A percentile compares a stretch with the other conserved stretches of the same genome.
Evolutionary conservation across 2,888 invertebrate genomes (phyloP).

Genomic region (Caenorhabditis angaria): DNA sequence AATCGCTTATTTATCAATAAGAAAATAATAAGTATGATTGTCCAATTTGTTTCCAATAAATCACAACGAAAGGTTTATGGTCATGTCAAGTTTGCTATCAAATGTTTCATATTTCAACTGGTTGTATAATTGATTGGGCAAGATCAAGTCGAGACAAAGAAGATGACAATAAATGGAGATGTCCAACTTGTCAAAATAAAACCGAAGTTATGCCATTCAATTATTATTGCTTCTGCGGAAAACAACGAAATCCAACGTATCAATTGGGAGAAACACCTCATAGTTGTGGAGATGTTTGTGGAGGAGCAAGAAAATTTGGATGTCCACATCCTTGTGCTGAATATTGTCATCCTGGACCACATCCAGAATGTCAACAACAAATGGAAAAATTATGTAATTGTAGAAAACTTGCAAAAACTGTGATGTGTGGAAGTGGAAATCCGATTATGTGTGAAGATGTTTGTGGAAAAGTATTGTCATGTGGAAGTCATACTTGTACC

Average conservation of each 20-base stretch:
- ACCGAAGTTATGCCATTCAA: constrained; percentile 81
- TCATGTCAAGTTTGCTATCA: constrained; percentile 90
- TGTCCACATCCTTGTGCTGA: constrained; percentile 64
- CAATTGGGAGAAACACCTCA: constrained; percentile 82
- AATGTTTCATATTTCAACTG: constrained; percentile 83
- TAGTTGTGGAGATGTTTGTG: constrained; percentile 88
- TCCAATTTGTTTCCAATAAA: constrained; percentile 89
- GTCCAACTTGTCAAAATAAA: constrained; percentile 89
- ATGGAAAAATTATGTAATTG: constrained; percentile 72
- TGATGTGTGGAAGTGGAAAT: constrained; percentile 53
- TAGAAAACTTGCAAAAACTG: constrained; percentile 60
- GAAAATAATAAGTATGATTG: constrained; percentile 87
- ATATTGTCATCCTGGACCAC: constrained; percentile 92
- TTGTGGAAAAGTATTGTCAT: constrained; percentile 83
- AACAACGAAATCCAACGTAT: constrained; percentile 79
- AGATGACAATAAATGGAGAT: constrained; percentile 80
- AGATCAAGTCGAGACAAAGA: constrained; percentile 54
- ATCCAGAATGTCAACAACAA: constrained; percentile 82
- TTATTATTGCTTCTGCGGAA: constrained; percentile 91
- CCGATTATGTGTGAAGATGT: constrained; percentile 78
- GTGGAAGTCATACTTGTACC: constrained; percentile 82
- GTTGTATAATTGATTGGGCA: constrained; percentile 90
- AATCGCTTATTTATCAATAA: constrained; percentile 86
- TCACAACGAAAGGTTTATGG: constrained; percentile 87
- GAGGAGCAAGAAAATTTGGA: constrained; percentile 76